Evolutionary conservation across 2,888 invertebrate genomes (phyloP), one percentile per base, ranked within the genome.

Genomic region (Luffia ferchaultella): DNA sequence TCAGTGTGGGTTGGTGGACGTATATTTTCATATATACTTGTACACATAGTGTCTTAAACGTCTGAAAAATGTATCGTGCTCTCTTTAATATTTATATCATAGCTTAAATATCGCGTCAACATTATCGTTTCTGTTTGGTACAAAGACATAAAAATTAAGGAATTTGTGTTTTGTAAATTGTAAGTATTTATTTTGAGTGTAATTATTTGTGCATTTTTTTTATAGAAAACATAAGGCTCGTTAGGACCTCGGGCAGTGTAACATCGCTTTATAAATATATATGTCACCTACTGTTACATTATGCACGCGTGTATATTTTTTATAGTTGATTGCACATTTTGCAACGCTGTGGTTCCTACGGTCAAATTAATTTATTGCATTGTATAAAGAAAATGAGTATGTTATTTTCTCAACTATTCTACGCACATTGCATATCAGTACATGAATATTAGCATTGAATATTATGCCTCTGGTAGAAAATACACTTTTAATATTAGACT

Each of bases 121-220:
- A 12, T 30, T 12, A 12, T 30, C 3, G 3, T 30, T 30, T 30
- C 30, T 30, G 30, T 30, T 78, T 78, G 79, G 82, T 82, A 82
- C 82, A 82, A 82, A 82, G 64, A 76, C 69, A 76, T 74, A 78
- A 78, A 78, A 80, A 76, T 68, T 76, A 75, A 78, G 75, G 5
- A 45, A 30, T 12, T 12, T 30, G 30, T 30, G 30, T 30, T 30
- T 30, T 30, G 30, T 30, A 30, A 30, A 30, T 30, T 30, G 30
- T 30, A 30, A 30, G 30, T 30, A 30, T 30, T 30, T 30, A 30
- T 30, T 30, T 30, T n/a, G 5, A 30, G 30, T 30, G 3, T 30
- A 30, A 30, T 3, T 7, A 30, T 3, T 30, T 30, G 12, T 30
- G 30, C 12, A 30, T 30, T 30, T 30, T 30, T 30, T 30, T 12